Base-by-base conservation (phyloP, 2,113 vertebrate genomes). In the Triplophysa dalaica region DNA sequence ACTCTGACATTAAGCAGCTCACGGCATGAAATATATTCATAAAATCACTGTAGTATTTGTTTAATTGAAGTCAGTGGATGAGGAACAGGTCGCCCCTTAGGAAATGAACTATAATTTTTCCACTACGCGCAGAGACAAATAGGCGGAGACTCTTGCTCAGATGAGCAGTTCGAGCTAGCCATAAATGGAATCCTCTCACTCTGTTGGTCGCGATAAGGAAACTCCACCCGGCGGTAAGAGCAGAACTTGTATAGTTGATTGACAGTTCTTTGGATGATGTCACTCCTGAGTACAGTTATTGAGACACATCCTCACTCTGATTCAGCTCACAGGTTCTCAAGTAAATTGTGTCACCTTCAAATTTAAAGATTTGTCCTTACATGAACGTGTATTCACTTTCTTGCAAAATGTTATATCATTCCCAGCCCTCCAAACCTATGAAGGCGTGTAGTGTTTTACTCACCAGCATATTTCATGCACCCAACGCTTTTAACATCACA, bases 171-270 rank as follows among this genome's bases (percentile, higher is more conserved):
- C 17, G 5, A 54, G 67, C 26, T 11, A 73, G 45, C 79, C 79
- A 75, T 74, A 80, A 66, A 80, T 74, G 79, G 79, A 41, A 19
- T 73, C 19, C 3, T 64, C 60, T 67, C 52, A 70, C 22, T 64
- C 33, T 62, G 56, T 70, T 9, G 54, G 4, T n/a, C 58, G 10
- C 12, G 58, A 75, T 75, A 48, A 75, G 73, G 41, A 48, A 75
- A 50, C 73, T 63, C 73, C 73, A 63, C 73, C 73, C 73, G 12
- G 22, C 1, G 58, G 58, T 62, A 26, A 43, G 56, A 8, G 41
- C 58, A 8, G 16, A 24, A 26, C 56, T 24, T 24, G 17, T 12
- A 29, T 12, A 3, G 48, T 48, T 70, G 45, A 70, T 17, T 48
- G 58, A 75, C 73, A 75, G 58, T 63, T 50, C 48, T 63, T 75